Percentiles rank a stretch among this genome's conserved stretches.
Evolutionary conservation across 2,797 vertebrate genomes (phyloP).

Genomic region (Geotrypetes seraphini): DNA sequence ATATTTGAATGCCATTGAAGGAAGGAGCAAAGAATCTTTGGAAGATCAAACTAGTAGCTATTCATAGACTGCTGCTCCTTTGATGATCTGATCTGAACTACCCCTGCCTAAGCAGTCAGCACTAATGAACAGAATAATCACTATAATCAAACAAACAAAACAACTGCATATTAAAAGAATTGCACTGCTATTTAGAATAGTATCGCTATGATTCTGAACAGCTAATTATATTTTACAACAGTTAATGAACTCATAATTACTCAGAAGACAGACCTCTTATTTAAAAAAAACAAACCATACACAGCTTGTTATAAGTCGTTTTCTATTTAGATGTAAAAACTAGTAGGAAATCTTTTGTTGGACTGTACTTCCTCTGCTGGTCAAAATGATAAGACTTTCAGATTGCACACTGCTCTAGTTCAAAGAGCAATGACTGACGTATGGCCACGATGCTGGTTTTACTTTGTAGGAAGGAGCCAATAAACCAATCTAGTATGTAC

Average conservation of each 20-base stretch:
- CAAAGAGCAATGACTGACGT: no score
- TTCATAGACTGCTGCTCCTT: constrained; percentile 18
- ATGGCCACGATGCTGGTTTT: no score
- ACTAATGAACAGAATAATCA: constrained; percentile 44
- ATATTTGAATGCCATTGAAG: no score
- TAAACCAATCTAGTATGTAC: no score
- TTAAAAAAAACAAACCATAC: no score
- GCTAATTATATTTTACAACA: constrained; percentile 32
- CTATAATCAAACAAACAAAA: constrained; percentile 50
- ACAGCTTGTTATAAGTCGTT: no score
- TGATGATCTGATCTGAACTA: constrained; percentile 26
- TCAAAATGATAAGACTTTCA: no score
- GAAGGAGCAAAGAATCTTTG: background rate
- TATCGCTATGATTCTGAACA: constrained; percentile 21
- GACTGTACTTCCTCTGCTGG: no score
- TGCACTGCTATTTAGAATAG: constrained; percentile 33
- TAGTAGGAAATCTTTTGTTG: no score
- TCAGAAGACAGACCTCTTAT: background rate
- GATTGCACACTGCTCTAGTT: no score
- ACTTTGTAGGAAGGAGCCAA: no score
- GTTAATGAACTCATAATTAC: constrained; percentile 17
- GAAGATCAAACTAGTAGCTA: constrained; percentile 14
- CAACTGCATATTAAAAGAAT: constrained; percentile 34
- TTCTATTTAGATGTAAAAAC: no score
- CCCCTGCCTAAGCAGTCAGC: constrained; percentile 31